These are phyloP conservation scores for Lichenostomus cassidix DNA, from an alignment of 2,113 vertebrate genomes.

Conservation along the genomic window DNA sequence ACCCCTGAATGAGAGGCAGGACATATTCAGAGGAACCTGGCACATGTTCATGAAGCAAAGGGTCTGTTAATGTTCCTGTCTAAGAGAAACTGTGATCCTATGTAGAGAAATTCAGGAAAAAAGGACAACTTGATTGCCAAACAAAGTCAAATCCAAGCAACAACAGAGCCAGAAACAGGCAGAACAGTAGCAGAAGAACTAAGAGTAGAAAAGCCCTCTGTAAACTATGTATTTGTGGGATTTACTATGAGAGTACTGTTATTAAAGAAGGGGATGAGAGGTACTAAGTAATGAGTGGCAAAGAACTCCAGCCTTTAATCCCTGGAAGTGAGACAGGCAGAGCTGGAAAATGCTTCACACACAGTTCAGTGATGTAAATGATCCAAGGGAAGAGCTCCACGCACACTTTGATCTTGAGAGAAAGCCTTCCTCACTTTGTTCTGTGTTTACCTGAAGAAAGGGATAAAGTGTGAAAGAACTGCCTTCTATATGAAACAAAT, in stretches of 20 bases:
- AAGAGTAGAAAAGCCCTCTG: neutral
- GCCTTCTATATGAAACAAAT: neutral
- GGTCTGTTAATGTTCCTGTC: neutral
- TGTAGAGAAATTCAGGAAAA: neutral
- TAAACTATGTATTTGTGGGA: neutral
- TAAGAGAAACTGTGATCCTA: neutral
- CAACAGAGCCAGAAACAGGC: neutral
- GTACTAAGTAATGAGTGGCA: neutral
- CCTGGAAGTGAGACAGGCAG: neutral
- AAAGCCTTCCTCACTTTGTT: neutral
- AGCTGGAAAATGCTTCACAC: neutral
- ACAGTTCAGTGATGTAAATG: neutral
- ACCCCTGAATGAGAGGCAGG: neutral
- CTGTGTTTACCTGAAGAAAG: neutral
- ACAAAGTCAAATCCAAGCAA: neutral
- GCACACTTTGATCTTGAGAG: neutral
- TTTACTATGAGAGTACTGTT: neutral
- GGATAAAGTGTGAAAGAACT: neutral
- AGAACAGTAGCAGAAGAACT: neutral
- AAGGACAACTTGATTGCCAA: neutral
- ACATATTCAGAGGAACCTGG: neutral
- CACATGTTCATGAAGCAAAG: neutral
- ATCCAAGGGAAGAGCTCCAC: neutral
- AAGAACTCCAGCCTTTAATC: neutral
- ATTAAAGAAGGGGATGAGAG: neutral